Percentiles rank a stretch among this genome's conserved stretches.
Conservation (phyloP, 2,888 invertebrate species). For the Drosophila pegasa region DNA sequence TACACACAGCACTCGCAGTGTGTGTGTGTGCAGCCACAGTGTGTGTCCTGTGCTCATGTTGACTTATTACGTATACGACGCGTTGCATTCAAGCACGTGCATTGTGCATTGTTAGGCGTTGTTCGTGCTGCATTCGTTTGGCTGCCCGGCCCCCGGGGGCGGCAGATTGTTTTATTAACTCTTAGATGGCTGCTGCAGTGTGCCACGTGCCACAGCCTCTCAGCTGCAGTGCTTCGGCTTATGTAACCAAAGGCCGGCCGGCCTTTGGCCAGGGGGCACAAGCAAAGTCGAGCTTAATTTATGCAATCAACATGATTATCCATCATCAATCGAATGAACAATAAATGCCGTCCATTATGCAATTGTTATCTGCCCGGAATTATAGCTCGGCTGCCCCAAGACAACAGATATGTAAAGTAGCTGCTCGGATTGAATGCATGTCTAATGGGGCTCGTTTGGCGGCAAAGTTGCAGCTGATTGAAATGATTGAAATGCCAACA, state of each 20-base stretch:
- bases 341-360: conserved; percentile 11
- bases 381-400: conserved; percentile 3
- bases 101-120: conserved; percentile 22
- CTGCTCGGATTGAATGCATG: background rate
- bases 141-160: conserved; percentile 26
- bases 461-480: conserved; percentile 26
- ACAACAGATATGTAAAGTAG: background rate
- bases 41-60: conserved; percentile 44
- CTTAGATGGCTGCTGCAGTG: conserved; percentile 34
- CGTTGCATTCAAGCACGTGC: conserved; percentile 62
- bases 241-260: conserved; percentile 21
- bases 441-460: conserved; percentile 1
- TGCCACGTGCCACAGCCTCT: conserved; percentile 36
- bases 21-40: conserved; percentile 15
- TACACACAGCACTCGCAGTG: conserved; percentile 15
- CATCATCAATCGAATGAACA: conserved; percentile 18
- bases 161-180: conserved; percentile 32
- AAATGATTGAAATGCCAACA: conserved; percentile 40
- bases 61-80: conserved; percentile 72
- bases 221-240: conserved; percentile 19
- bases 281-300: conserved; percentile 11
- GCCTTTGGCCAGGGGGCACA: conserved; percentile 6
- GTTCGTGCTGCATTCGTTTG: conserved; percentile 40
- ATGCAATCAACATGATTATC: conserved; percentile 34
- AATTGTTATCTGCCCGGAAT: conserved; percentile 10